Percentiles rank a stretch among this genome's conserved stretches.
Conservation (phyloP, 2,797 vertebrate species). For the Leptoclinus maculatus region DNA sequence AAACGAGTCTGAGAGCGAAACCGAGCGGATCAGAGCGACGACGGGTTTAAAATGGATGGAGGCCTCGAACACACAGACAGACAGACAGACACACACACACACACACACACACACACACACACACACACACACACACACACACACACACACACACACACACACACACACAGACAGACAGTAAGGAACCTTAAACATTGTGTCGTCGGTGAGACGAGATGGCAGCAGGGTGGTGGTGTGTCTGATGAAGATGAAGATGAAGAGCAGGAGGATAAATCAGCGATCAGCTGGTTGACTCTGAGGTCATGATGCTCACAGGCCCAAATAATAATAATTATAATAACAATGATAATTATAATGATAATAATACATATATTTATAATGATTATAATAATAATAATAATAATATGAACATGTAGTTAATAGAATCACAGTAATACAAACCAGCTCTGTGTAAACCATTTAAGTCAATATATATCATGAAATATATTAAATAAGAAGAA, state of each 20-base stretch:
- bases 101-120: neutral
- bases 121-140: neutral
- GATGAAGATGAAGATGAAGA: neutral
- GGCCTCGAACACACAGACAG: neutral
- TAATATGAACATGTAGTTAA: neutral
- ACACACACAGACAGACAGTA: no score
- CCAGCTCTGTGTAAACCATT: neutral
- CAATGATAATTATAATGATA: no score
- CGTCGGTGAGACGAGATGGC: neutral
- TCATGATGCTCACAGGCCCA: neutral
- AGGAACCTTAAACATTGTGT: no score
- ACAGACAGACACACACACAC: neutral
- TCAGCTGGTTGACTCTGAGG: neutral
- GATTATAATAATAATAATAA: no score
- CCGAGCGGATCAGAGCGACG: neutral
- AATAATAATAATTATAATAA: neutral
- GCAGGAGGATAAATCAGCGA: neutral
- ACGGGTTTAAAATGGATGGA: conserved; percentile 1
- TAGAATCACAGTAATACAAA: neutral
- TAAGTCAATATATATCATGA: neutral
- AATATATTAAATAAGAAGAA: accelerated
- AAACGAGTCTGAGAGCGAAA: neutral
- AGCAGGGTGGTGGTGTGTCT: neutral
- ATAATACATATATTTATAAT: no score
- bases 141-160: no score